Base-by-base conservation (phyloP, 2,113 vertebrate genomes). In the Hassar affinis region DNA sequence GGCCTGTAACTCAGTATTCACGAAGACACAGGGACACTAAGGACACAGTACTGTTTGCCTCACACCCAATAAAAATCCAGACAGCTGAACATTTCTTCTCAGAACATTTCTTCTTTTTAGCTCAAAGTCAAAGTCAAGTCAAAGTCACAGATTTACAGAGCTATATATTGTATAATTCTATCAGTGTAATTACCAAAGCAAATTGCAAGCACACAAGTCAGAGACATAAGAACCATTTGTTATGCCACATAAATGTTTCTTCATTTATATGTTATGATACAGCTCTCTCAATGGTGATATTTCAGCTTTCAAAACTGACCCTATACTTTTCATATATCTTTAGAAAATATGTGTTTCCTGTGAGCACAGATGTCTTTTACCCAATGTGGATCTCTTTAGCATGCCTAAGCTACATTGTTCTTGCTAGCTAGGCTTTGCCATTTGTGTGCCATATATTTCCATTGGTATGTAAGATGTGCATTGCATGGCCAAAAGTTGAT, bases 1-100 rank as follows among this genome's bases (percentile, higher is more conserved):
- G 81, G 78, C 74, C 76, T 72, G 33, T 81, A 81, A 85, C 81
- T 81, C 85, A 82, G 54, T 79, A 61, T 78, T 78, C 80, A 83
- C 85, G 87, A 84, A 89, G 82, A 81, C 79, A 59, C 47, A 42
- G 75, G 49, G 61, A 30, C 69, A 83, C 78, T 81, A 72, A 68
- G 57, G 68, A 84, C 47, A 78, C 69, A 25, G 62, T 72, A 72
- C 77, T 64, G 78, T 42, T 69, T 84, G 30, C 76, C 77, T 84
- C 76, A 68, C 49, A 68, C 54, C 35, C 27, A 79, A 22, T 35
- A 61, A 17, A 83, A 76, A 83, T 10, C 20, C 59, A 52, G 52
- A 38, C 56, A 49, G 45, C n/a, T 9, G 6, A 69, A 54, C 22
- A 57, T 25, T 45, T 38, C 49, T 47, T 72, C 52, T 35, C 42